A percentile compares a stretch with the other conserved stretches of the same genome.
phyloP scores from a whole-genome alignment of 2,113 vertebrate genomes.

The Gopherus evgoodei region DNA sequence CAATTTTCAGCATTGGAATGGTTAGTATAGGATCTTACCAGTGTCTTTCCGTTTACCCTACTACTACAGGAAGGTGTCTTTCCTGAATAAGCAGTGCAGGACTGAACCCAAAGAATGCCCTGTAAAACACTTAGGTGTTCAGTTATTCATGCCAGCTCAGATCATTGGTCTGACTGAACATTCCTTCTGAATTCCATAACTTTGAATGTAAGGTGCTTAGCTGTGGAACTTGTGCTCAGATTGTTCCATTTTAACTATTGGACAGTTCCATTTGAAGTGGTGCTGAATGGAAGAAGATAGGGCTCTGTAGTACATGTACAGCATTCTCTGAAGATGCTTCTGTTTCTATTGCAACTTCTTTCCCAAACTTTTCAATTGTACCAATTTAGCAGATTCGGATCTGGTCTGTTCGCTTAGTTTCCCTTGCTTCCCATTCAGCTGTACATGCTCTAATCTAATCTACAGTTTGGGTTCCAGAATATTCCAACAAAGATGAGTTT shows the following conservation, averaged over 20 bases:
- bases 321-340: background rate
- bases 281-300: background rate
- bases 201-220: background rate
- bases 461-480: background rate
- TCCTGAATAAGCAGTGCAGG: accelerated
- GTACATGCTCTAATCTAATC: background rate
- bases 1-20: background rate
- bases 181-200: background rate
- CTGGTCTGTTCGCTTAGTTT: background rate
- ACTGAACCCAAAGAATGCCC: accelerated
- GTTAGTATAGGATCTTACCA: accelerated
- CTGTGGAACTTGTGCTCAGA: no score
- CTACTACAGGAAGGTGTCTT: background rate
- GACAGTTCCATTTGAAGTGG: background rate
- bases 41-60: background rate
- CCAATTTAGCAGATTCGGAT: background rate
- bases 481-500: background rate
- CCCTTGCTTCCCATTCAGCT: background rate
- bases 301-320: no score
- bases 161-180: background rate
- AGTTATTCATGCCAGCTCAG: accelerated
- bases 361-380: background rate
- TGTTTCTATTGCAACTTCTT: accelerated
- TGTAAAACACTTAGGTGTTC: accelerated
- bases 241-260: accelerated